phyloP scores from a whole-genome alignment of 2,888 invertebrate species.

The Lepetodrilus schrolli region DNA sequence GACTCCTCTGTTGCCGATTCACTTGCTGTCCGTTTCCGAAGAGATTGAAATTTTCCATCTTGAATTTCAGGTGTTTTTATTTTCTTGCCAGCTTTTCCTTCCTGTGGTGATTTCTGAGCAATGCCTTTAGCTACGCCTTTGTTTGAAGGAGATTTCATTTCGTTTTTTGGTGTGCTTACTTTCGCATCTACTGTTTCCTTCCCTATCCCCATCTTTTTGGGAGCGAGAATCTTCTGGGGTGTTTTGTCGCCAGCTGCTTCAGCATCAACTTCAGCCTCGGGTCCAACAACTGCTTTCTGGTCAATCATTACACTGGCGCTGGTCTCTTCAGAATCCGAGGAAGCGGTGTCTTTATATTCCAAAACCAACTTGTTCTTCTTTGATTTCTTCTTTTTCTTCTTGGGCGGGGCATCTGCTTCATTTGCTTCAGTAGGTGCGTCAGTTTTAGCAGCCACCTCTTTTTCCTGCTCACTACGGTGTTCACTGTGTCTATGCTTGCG shows the following conservation, averaged over 20 bases:
- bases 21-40: slow-evolving; percentile 59
- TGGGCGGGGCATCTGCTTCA: slow-evolving; percentile 43
- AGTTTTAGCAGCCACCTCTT: slow-evolving; percentile 30
- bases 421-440: slow-evolving; percentile 42
- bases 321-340: slow-evolving; percentile 29
- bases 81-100: slow-evolving; percentile 34
- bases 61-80: slow-evolving; percentile 29
- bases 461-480: slow-evolving; percentile 33
- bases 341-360: slow-evolving; percentile 31
- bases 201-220: not conserved
- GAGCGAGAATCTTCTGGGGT: not conserved
- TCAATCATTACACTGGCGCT: slow-evolving; percentile 39
- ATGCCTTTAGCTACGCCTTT: slow-evolving; percentile 32
- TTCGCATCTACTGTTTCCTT: not conserved
- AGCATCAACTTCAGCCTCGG: slow-evolving; percentile 31
- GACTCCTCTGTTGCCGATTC: slow-evolving; percentile 46
- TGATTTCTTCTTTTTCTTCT: slow-evolving; percentile 49
- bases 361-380: slow-evolving; percentile 36
- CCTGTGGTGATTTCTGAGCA: slow-evolving; percentile 29
- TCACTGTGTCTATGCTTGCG: slow-evolving; percentile 38
- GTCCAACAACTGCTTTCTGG: slow-evolving; percentile 36
- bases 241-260: too few species aligned
- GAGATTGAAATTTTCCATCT: slow-evolving; percentile 30
- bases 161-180: not conserved
- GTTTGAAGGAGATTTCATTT: slow-evolving; percentile 25